Evolutionary conservation across 2,888 invertebrate species (phyloP).

Genomic region (Adelphocoris suturalis): DNA sequence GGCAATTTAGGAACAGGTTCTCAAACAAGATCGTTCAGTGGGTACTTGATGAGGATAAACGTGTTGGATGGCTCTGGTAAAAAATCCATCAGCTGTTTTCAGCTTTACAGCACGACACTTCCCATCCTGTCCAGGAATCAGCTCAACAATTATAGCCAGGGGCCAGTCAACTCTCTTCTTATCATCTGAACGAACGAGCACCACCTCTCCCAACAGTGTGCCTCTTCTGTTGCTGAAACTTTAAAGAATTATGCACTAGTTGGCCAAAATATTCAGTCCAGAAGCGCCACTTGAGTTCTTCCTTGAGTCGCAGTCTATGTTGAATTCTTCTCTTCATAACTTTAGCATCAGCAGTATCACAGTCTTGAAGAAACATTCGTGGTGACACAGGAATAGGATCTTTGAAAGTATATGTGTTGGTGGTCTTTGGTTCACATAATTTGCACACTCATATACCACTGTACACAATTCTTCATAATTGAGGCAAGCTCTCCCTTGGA

Average conservation of each 20-base stretch:
- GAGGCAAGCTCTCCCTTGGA: conserved; percentile 64
- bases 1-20: too few relatives aligned
- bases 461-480: conserved; percentile 70
- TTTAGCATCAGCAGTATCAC: conserved; percentile 30
- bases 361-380: conserved; percentile 75
- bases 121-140: conserved; percentile 62
- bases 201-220: conserved; percentile 59
- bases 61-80: background rate
- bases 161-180: conserved; percentile 70
- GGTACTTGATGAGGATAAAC: background rate
- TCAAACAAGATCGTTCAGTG: too few relatives aligned
- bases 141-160: background rate
- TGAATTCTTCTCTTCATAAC: conserved; percentile 20
- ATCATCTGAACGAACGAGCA: conserved; percentile 53
- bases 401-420: conserved; percentile 51
- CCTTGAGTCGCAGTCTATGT: conserved; percentile 35
- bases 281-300: conserved; percentile 70
- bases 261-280: conserved; percentile 70
- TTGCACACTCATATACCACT: conserved; percentile 70
- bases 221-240: background rate
- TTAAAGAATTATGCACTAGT: background rate
- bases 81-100: background rate
- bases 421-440: conserved; percentile 43
- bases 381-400: conserved; percentile 76
- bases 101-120: conserved; percentile 45